Evolutionary conservation across 2,888 invertebrate genomes (phyloP).

Genomic region (Bugulina stolonifera): DNA sequence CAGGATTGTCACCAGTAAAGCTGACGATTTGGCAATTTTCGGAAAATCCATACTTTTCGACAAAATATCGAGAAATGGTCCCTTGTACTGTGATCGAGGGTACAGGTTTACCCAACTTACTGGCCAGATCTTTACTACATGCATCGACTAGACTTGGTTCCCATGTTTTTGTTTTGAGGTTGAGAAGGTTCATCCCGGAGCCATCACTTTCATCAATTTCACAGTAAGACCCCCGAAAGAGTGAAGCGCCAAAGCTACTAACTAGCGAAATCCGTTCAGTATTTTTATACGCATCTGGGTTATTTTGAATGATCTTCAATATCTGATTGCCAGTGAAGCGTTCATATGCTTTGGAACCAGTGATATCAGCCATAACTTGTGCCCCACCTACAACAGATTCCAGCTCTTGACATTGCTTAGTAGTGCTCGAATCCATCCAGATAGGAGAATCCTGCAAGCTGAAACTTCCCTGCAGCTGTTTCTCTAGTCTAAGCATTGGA

Average conservation of each 20-base stretch:
- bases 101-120: constrained; percentile 71
- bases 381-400: constrained; percentile 77
- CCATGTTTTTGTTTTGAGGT: constrained; percentile 75
- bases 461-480: constrained; percentile 72
- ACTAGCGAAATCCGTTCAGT: constrained; percentile 84
- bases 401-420: constrained; percentile 67
- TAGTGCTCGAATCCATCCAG: constrained; percentile 92
- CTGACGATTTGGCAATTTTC: constrained; percentile 73
- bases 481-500: constrained; percentile 71
- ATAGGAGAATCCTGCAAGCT: constrained; percentile 75
- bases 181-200: constrained; percentile 91
- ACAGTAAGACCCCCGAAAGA: constrained; percentile 80
- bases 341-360: constrained; percentile 81
- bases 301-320: constrained; percentile 72
- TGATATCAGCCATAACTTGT: constrained; percentile 70
- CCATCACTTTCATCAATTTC: constrained; percentile 87
- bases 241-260: constrained; percentile 82
- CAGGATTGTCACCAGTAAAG: constrained; percentile 91
- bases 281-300: constrained; percentile 65
- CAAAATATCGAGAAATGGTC: constrained; percentile 69
- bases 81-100: constrained; percentile 65
- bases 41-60: constrained; percentile 77
- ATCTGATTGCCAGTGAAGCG: constrained; percentile 91
- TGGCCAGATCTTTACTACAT: constrained; percentile 60
- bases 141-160: constrained; percentile 68